phyloP scores from a whole-genome alignment of 2,113 vertebrate species.

The Cygnus buccinator region DNA sequence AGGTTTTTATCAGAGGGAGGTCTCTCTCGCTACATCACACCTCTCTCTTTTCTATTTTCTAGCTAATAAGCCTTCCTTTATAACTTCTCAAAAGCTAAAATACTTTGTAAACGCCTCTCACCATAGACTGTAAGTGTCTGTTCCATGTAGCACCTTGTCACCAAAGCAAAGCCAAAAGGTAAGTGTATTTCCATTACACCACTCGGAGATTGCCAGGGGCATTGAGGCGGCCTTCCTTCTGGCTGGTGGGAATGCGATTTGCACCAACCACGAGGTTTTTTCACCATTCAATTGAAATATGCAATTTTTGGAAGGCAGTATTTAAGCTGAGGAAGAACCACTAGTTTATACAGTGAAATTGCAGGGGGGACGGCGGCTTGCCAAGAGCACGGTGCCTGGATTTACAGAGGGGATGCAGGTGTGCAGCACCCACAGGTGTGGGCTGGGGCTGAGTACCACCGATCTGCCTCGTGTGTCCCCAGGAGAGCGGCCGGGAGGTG shows the following conservation, averaged over 20 bases:
- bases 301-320: background rate
- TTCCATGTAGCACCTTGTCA: background rate
- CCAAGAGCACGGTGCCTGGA: background rate
- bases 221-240: background rate
- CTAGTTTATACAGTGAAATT: rapidly evolving
- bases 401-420: background rate
- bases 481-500: background rate
- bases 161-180: background rate
- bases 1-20: background rate
- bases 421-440: rapidly evolving
- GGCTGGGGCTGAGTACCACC: background rate
- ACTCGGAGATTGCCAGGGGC: background rate
- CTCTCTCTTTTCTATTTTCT: background rate
- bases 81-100: background rate
- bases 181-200: background rate
- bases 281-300: background rate
- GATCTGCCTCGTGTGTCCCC: background rate
- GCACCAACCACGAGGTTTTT: background rate
- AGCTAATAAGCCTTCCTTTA: background rate
- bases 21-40: background rate
- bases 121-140: background rate
- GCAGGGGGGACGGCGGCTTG: background rate
- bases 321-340: background rate
- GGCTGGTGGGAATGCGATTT: rapidly evolving
- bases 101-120: background rate